Evolutionary conservation across 2,797 vertebrate genomes (phyloP).

Genomic region (Heteromormyrus szaboi): DNA sequence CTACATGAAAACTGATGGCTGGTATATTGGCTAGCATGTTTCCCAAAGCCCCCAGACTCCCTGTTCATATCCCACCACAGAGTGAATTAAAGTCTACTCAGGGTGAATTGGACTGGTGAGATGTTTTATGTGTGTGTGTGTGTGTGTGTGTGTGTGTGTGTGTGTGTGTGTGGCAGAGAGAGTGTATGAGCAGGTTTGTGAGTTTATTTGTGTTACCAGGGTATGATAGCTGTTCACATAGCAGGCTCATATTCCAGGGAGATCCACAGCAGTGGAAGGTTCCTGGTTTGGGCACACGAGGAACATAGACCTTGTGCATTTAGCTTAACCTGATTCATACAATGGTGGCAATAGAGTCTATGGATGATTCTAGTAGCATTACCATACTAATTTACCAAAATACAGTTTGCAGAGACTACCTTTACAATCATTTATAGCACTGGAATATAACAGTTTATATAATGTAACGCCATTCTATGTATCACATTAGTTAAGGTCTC

Average conservation of each 20-base stretch:
- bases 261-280: not conserved
- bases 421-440: not conserved
- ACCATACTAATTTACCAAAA: not conserved
- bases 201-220: not conserved
- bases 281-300: not conserved
- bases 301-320: not conserved
- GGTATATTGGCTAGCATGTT: constrained; percentile 72
- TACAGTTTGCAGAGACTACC: not conserved
- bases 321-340: not conserved
- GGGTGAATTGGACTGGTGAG: constrained; percentile 40
- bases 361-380: not conserved
- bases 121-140: constrained; percentile 22
- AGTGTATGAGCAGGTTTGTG: not conserved
- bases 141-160: constrained; percentile 27
- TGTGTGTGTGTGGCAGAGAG: constrained; percentile 8
- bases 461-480: not conserved
- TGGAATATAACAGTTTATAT: not conserved
- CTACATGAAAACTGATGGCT: constrained; percentile 82
- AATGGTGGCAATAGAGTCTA: not conserved
- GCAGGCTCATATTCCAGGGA: not conserved
- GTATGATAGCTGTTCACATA: not conserved
- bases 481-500: not conserved
- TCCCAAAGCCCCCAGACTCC: constrained; percentile 50
- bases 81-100: constrained; percentile 74
- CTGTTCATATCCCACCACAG: constrained; percentile 58